Evolutionary conservation across 2,888 invertebrate genomes (phyloP).

Genomic region (Tromatobia lineatoria): DNA sequence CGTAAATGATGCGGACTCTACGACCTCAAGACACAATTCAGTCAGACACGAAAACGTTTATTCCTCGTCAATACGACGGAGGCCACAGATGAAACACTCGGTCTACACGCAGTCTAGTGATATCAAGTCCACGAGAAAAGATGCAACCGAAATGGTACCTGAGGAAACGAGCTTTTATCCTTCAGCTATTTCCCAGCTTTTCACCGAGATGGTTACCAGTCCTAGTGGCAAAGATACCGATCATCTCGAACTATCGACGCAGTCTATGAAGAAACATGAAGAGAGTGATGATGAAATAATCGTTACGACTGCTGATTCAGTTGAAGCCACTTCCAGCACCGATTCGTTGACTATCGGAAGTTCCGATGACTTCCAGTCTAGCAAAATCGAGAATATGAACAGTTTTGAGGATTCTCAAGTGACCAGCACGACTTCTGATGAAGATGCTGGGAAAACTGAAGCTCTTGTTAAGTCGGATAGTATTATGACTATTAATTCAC

Average conservation of each 20-base stretch:
- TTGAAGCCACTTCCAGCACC: slow-evolving; percentile 27
- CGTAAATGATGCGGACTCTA: slow-evolving; percentile 8
- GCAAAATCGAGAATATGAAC: slow-evolving; percentile 31
- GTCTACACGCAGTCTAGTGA: slow-evolving; percentile 73
- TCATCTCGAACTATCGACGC: slow-evolving; percentile 8
- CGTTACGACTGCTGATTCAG: slow-evolving; percentile 6
- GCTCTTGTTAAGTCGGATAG: slow-evolving; percentile 57
- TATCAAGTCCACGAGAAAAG: slow-evolving; percentile 80
- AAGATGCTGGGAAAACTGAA: slow-evolving; percentile 42
- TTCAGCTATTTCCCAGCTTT: slow-evolving; percentile 82
- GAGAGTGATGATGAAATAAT: slow-evolving; percentile 21
- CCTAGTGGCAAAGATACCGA: slow-evolving; percentile 14
- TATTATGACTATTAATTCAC: slow-evolving; percentile 66
- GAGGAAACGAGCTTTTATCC: slow-evolving; percentile 87
- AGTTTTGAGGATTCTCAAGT: slow-evolving; percentile 32
- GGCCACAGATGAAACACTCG: slow-evolving; percentile 76
- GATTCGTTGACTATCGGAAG: not conserved
- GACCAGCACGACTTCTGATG: slow-evolving; percentile 1
- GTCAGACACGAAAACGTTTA: slow-evolving; percentile 79
- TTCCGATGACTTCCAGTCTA: slow-evolving; percentile 9
- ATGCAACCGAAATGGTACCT: slow-evolving; percentile 86
- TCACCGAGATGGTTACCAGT: slow-evolving; percentile 19
- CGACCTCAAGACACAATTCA: slow-evolving; percentile 71
- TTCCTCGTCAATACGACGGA: slow-evolving; percentile 77
- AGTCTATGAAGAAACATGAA: slow-evolving; percentile 62